Evolutionary conservation across 2,113 vertebrate species (phyloP).

Genomic region (Festucalex cinctus): DNA sequence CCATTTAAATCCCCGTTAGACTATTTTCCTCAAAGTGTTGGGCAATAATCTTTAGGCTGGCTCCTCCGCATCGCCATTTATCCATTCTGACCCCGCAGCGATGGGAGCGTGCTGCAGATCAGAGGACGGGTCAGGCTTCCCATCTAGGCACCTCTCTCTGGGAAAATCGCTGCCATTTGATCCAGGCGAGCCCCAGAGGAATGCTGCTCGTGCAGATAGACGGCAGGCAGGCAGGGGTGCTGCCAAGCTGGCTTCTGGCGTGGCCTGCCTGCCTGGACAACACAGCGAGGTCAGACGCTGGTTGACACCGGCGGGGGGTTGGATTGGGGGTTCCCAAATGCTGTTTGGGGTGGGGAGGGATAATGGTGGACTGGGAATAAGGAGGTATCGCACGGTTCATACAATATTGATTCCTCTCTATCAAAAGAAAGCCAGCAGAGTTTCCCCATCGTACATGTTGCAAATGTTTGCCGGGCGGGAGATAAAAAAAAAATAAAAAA

Average conservation of each 20-base stretch:
- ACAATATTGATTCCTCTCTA: slow-evolving; percentile 64
- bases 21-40: slow-evolving; percentile 15
- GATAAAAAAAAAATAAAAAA: slow-evolving; percentile 46
- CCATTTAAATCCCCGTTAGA: slow-evolving; percentile 7
- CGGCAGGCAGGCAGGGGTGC: slow-evolving; percentile 53
- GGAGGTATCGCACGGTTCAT: slow-evolving; percentile 54
- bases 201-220: slow-evolving; percentile 67
- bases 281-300: slow-evolving; percentile 53
- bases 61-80: slow-evolving; percentile 41
- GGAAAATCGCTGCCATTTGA: slow-evolving; percentile 73
- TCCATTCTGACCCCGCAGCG: slow-evolving; percentile 59
- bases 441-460: slow-evolving; percentile 62
- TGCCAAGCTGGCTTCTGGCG: slow-evolving; percentile 59
- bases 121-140: slow-evolving; percentile 69
- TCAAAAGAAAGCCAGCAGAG: slow-evolving; percentile 56
- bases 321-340: slow-evolving; percentile 53
- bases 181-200: slow-evolving; percentile 70
- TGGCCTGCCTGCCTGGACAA: slow-evolving; percentile 43
- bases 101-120: slow-evolving; percentile 64
- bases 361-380: slow-evolving; percentile 61
- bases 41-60: not conserved
- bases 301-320: slow-evolving; percentile 44
- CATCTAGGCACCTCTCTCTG: slow-evolving; percentile 62
- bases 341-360: slow-evolving; percentile 61
- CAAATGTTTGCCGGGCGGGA: slow-evolving; percentile 65